These are phyloP conservation scores for Paramormyrops hopkinsi DNA, from an alignment of 2,797 vertebrate species.

Conservation along the genomic window DNA sequence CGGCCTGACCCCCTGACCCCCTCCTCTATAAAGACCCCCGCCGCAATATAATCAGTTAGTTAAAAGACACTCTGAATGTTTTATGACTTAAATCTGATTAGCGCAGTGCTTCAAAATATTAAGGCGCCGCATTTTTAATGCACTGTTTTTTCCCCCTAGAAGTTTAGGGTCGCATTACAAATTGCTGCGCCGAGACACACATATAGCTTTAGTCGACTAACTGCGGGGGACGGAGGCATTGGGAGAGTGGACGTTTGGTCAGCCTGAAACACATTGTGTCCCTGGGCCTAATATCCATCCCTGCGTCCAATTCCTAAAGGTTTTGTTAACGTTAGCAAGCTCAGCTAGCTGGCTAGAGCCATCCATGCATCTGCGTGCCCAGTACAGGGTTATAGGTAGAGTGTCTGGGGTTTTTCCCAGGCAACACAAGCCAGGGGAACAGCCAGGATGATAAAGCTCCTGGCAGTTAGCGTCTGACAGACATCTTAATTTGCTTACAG, in stretches of 20 bases:
- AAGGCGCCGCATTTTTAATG: slow-evolving; percentile 5
- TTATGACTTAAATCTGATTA: slow-evolving; percentile 61
- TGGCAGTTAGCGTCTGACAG: not conserved
- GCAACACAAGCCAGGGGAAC: not conserved
- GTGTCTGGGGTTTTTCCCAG: not conserved
- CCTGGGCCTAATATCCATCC: not conserved
- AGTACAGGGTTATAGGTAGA: not conserved
- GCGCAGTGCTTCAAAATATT: slow-evolving; percentile 30
- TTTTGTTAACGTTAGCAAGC: not conserved
- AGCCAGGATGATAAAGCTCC: not conserved
- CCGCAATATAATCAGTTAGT: slow-evolving; percentile 64
- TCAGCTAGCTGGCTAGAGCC: not conserved
- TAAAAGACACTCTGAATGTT: slow-evolving; percentile 59
- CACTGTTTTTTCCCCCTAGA: not conserved
- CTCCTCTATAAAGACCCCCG: slow-evolving; percentile 65
- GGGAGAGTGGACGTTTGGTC: not conserved
- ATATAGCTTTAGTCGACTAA: not conserved
- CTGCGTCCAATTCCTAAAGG: not conserved
- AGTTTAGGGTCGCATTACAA: not conserved
- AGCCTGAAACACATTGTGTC: not conserved
- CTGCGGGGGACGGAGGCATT: not conserved
- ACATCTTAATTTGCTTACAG: not conserved
- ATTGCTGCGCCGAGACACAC: not conserved
- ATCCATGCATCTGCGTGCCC: not conserved
- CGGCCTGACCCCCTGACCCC: slow-evolving; percentile 82